A percentile compares a stretch with the other conserved stretches of the same genome.
phyloP scores from a whole-genome alignment of 2,113 vertebrate genomes.

The Cephalopholis sonnerati region DNA sequence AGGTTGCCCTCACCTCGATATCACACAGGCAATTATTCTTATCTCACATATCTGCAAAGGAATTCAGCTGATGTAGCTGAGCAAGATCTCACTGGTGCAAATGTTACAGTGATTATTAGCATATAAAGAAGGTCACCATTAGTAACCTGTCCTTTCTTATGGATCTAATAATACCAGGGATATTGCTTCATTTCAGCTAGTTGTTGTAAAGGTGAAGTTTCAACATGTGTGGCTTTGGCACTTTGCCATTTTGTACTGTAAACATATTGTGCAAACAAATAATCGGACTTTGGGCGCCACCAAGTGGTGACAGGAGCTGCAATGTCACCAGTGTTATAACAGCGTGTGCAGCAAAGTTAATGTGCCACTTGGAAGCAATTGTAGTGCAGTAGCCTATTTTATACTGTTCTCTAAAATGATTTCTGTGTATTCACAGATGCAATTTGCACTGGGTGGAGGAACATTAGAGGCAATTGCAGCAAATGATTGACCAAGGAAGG shows the following conservation, averaged over 20 bases:
- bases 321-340: neutral
- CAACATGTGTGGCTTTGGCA: neutral
- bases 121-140: neutral
- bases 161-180: neutral
- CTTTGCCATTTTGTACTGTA: neutral
- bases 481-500: neutral
- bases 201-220: neutral
- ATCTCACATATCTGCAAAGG: slow-evolving; percentile 7
- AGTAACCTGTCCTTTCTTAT: neutral
- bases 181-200: neutral
- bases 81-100: neutral
- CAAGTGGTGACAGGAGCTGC: slow-evolving; percentile 53
- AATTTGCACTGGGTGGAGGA: neutral
- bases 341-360: slow-evolving; percentile 1
- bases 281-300: slow-evolving; percentile 57
- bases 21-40: neutral
- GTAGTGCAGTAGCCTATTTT: neutral
- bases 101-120: neutral
- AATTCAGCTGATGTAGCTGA: neutral
- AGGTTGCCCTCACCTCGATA: neutral
- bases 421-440: neutral
- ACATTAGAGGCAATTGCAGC: neutral
- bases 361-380: neutral
- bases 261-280: slow-evolving; percentile 15
- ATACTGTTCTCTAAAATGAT: neutral